These are phyloP conservation scores for Orchesellides sinensis DNA, from an alignment of 2,888 invertebrate species.

Conservation along the genomic window DNA sequence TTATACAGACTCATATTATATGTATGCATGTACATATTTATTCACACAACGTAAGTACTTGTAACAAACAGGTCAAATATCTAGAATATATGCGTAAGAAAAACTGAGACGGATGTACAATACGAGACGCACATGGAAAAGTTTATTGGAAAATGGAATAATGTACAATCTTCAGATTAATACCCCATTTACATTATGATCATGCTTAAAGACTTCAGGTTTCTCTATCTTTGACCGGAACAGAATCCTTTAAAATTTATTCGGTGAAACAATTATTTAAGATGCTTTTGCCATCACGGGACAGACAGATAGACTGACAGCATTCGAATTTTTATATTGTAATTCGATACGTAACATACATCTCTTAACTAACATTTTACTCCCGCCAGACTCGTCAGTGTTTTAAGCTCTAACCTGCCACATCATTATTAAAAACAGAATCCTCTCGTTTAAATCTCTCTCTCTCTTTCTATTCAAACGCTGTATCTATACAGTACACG, in stretches of 20 bases:
- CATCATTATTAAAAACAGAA: conserved; percentile 28
- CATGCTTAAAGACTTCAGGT: not conserved
- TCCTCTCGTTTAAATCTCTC: conserved; percentile 14
- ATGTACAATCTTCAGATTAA: too few relatives aligned
- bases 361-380: conserved; percentile 15
- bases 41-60: too few relatives aligned
- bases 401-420: not conserved
- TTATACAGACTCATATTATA: not conserved
- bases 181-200: conserved; percentile 1
- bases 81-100: too few relatives aligned
- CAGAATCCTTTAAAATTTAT: too few relatives aligned
- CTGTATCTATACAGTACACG: not conserved
- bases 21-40: not conserved
- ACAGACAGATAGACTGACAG: not conserved
- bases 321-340: not conserved
- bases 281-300: too few relatives aligned
- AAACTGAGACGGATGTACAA: too few relatives aligned
- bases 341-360: not conserved
- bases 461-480: not conserved
- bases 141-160: too few relatives aligned
- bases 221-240: too few relatives aligned
- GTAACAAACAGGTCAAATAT: too few relatives aligned
- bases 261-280: too few relatives aligned
- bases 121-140: too few relatives aligned
- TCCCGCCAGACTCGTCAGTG: conserved; percentile 24